A percentile compares a stretch with the other conserved stretches of the same genome.
Evolutionary conservation across 2,113 vertebrate genomes (phyloP).

Genomic region (Myocastor coypus): DNA sequence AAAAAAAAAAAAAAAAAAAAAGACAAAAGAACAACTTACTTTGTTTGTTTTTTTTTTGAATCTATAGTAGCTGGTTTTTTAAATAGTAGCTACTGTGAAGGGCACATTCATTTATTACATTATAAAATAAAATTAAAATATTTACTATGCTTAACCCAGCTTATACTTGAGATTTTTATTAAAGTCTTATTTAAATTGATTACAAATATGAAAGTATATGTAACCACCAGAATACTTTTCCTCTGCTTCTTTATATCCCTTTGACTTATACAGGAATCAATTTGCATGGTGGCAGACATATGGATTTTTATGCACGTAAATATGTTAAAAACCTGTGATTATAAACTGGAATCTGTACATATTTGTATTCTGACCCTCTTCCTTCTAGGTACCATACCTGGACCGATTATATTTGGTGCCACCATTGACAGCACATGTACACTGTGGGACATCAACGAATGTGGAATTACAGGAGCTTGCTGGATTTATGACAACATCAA

Average conservation of each 20-base stretch:
- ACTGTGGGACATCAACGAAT: constrained; percentile 88
- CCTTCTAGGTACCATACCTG: constrained; percentile 89
- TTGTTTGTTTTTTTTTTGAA: not conserved
- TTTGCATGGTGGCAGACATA: not conserved
- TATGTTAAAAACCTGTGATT: not conserved
- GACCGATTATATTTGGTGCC: constrained; percentile 90
- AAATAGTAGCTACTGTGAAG: constrained; percentile 44
- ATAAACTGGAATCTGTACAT: not conserved
- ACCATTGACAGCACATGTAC: constrained; percentile 88
- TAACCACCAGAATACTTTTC: constrained; percentile 31
- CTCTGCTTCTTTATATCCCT: not conserved
- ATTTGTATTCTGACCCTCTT: constrained; percentile 5
- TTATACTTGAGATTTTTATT: not conserved
- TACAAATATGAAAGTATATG: constrained; percentile 11
- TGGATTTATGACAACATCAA: constrained; percentile 88
- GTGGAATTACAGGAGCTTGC: constrained; percentile 87
- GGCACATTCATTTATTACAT: not conserved
- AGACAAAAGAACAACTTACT: not conserved
- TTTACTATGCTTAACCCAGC: not conserved
- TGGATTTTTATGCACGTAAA: not conserved
- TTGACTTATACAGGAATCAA: not conserved
- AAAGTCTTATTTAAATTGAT: constrained; percentile 3
- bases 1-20: too few species aligned
- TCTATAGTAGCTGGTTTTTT: constrained; percentile 17
- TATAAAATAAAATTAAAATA: constrained; percentile 43